Evolutionary conservation across 2,888 invertebrate species (phyloP), one percentile per base, ranked within the genome.

Genomic region (Gnatocerus cornutus): DNA sequence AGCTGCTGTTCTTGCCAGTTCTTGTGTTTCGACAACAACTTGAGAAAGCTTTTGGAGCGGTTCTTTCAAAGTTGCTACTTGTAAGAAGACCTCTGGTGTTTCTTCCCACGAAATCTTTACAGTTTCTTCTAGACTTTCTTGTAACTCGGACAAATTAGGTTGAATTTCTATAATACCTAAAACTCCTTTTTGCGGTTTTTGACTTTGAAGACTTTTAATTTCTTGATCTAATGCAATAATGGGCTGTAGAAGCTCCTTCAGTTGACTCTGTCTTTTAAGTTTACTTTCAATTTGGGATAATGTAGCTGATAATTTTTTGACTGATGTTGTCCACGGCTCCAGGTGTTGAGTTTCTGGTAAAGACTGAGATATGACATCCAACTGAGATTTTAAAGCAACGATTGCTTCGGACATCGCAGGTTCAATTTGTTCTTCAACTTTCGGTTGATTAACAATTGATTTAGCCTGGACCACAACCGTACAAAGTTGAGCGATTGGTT

Each of bases 31-130:
- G 14, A 67, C 68, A 29, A 79, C 41, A n/a, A 74, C 50, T 39
- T 62, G 53, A 5, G 71, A 72, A 14, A 80, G 45, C 48, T 74
- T 74, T 46, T 78, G 58, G 21, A 80, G 59, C 8, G 77, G 75
- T 59, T 73, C 71, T 41, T 66, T 68, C 45, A 78, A 41, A 10
- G 61, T n/a, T 9, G 3, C 46, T 21, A 48, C 21, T 46, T 61
- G 16, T 16, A 30, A 14, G 12, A 61, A 14, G 8, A 14, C 16
- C 33, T 61, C 33, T 0, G 37, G 21, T 8, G 48, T 7, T 29
- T 27, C 13, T 52, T 63, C 43, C 7, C 27, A 55, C 1, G 10
- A 10, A 0, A 30, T 1, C 13, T 29, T 10, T 43, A 45, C 55
- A 10, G 55, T 12, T 43, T 53, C 45, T 10, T n/a, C 14, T 30